Evolutionary conservation across 2,113 vertebrate species (phyloP).

Genomic region (Cyprinodon tularosa): DNA sequence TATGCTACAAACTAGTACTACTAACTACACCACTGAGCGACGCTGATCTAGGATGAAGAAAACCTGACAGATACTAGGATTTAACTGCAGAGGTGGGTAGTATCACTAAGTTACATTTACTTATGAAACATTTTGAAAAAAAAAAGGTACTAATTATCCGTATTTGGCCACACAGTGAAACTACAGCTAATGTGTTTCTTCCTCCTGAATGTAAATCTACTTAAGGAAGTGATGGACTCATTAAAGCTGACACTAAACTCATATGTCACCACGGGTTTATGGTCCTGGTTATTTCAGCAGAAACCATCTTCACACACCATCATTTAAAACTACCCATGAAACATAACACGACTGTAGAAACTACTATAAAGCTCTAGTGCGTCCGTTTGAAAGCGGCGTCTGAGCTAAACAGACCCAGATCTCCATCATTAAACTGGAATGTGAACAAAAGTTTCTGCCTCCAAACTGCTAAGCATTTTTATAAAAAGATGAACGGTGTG

Average conservation of each 20-base stretch:
- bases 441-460: slow-evolving; percentile 24
- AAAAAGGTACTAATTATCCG: no score
- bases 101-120: no score
- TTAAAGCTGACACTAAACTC: not conserved
- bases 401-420: slow-evolving; percentile 2
- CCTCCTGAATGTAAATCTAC: no score
- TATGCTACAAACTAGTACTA: no score
- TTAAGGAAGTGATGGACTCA: no score
- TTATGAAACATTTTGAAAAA: no score
- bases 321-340: slow-evolving; percentile 21
- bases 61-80: no score
- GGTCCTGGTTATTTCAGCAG: not conserved
- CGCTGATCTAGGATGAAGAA: no score
- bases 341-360: slow-evolving; percentile 13
- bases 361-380: slow-evolving; percentile 15
- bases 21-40: no score
- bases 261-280: not conserved
- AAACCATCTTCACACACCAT: not conserved
- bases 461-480: slow-evolving; percentile 33
- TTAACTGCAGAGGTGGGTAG: no score
- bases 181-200: no score
- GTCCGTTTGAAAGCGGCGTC: not conserved
- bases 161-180: no score
- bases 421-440: slow-evolving; percentile 48
- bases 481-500: not conserved